Base-by-base conservation (phyloP, 2,888 invertebrate species). In the Monoplex corrugatus region DNA sequence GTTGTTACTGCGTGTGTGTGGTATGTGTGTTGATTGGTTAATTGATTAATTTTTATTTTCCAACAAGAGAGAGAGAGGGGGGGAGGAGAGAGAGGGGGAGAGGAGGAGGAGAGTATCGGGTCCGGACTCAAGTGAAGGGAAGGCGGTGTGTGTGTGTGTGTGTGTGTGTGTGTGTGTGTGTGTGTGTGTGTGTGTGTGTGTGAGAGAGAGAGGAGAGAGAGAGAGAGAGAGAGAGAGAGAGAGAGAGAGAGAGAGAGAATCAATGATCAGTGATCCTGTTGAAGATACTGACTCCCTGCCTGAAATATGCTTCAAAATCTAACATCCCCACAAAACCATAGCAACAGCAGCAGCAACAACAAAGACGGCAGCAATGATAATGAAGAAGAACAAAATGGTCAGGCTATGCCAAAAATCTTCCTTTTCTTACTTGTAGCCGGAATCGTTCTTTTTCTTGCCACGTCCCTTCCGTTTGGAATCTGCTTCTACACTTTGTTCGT, bases 191-290 rank as follows among this genome's bases (percentile, higher is more conserved):
- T 3, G 43, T 35, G 68, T 35, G 28, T 19, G 19, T 32, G 43
- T 40, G 19, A 23, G 40, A 28, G 38, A 5, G 32, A 38, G 50
- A 5, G 50, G 19, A 86, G 50, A 86, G n/a, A 75, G 75, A 75
- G 75, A 75, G 75, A 75, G 75, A 75, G 75, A 75, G 75, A 75
- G 75, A 75, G 75, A 75, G 75, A 75, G 75, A 75, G 75, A 3
- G 38, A 38, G 68, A 57, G 32, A 57, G 57, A 87, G 63, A 87
- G 72, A 72, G 35, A 87, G 75, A 75, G 75, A 82, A 32, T 57
- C 57, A 57, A 57, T 57, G 57, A 23, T 57, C 57, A 57, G 57
- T 28, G 5, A 57, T 23, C 57, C 28, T 16, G 57, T 10, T 57
- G 57, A 10, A 57, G 57, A 57, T 28, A 1, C 57, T 2, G 57